Percentiles rank a stretch among this genome's conserved stretches.
phyloP scores from a whole-genome alignment of 1,140 invertebrate genomes.

The Hylaeus volcanicus region DNA sequence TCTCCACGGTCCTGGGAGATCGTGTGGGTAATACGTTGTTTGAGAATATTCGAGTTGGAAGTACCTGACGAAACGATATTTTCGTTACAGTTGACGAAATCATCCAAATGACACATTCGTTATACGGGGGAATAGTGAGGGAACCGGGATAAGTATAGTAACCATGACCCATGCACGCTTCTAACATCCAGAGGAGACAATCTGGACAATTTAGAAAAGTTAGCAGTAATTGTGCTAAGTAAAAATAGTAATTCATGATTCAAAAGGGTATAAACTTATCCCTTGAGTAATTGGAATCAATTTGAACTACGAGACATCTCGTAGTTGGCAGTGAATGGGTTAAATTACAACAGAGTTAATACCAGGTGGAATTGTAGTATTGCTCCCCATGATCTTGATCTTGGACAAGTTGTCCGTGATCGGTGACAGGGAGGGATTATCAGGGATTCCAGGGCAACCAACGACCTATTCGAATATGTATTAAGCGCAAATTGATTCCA shows the following conservation, averaged over 20 bases:
- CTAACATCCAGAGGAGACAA: slow-evolving; percentile 61
- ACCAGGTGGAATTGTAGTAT: slow-evolving; percentile 69
- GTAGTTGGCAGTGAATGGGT: too few species aligned
- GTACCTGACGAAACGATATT: slow-evolving; percentile 86
- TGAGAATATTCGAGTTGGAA: slow-evolving; percentile 62
- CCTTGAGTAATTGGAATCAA: too few species aligned
- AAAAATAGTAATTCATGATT: too few species aligned
- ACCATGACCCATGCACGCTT: slow-evolving; percentile 50
- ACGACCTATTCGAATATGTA: slow-evolving; percentile 52
- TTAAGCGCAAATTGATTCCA: background rate
- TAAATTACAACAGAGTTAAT: slow-evolving; percentile 3
- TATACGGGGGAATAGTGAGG: slow-evolving; percentile 86
- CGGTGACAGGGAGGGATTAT: slow-evolving; percentile 74
- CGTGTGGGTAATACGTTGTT: background rate
- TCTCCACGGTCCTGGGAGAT: background rate
- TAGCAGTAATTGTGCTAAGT: background rate
- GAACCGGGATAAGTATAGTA: slow-evolving; percentile 87
- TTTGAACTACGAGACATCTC: too few species aligned
- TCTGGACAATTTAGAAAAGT: slow-evolving; percentile 34
- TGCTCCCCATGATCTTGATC: slow-evolving; percentile 70
- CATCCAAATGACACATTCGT: slow-evolving; percentile 88
- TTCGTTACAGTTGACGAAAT: slow-evolving; percentile 87
- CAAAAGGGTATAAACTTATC: too few species aligned
- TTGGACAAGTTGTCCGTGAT: slow-evolving; percentile 71
- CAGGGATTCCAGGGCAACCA: slow-evolving; percentile 69